Conservation (phyloP, 2,797 vertebrate species). For the Hoplostethus atlanticus region DNA sequence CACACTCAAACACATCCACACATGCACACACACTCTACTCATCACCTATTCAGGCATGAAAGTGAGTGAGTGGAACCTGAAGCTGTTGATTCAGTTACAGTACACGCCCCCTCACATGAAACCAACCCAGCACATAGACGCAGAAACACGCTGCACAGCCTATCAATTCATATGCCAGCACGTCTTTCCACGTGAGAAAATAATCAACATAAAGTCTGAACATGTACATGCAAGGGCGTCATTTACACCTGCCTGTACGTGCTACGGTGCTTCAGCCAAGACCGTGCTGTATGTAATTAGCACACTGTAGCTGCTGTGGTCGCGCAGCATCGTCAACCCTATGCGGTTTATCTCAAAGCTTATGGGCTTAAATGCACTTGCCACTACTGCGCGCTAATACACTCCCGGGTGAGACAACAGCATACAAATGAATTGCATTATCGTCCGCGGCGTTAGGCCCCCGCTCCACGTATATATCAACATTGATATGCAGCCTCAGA, state of each 20-base stretch:
- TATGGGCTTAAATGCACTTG: constrained; percentile 29
- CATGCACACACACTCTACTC: constrained; percentile 8
- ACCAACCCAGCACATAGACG: constrained; percentile 18
- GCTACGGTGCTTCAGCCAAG: neutral
- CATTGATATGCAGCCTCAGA: constrained; percentile 50
- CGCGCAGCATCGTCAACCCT: neutral
- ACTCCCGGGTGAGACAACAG: neutral
- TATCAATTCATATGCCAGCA: constrained; percentile 43
- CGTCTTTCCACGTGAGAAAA: constrained; percentile 23
- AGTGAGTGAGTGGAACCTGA: constrained; percentile 31
- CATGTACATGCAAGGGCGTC: constrained; percentile 12
- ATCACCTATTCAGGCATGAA: constrained; percentile 41
- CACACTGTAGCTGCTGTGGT: constrained; percentile 1
- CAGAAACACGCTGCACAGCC: constrained; percentile 15
- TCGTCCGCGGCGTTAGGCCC: neutral
- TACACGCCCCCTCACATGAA: constrained; percentile 12
- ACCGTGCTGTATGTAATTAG: constrained; percentile 23
- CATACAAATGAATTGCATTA: constrained; percentile 26
- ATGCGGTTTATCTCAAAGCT: constrained; percentile 18
- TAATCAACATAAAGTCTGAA: constrained; percentile 45
- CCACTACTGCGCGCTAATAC: constrained; percentile 9
- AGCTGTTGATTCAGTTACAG: constrained; percentile 41
- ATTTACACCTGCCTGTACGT: constrained; percentile 45
- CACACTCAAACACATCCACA: neutral
- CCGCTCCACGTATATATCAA: neutral